These are phyloP conservation scores for Spodoptera frugiperda DNA, from an alignment of 1,140 invertebrate genomes.

Conservation along the genomic window DNA sequence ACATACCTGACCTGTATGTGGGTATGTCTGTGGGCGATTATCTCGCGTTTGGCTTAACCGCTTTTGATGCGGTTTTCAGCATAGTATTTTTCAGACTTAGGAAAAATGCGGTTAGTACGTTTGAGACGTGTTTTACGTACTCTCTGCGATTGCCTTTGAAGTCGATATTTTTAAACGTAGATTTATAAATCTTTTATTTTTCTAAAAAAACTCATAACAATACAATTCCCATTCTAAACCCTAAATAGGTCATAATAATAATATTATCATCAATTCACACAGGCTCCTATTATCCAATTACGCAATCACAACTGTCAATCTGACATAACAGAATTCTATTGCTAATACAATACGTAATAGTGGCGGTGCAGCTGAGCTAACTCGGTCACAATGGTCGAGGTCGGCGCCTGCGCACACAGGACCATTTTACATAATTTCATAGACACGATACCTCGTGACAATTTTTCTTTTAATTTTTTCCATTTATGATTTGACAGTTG, in stretches of 20 bases:
- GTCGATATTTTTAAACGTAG: too few relatives aligned
- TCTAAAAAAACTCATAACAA: too few relatives aligned
- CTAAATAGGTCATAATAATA: not conserved
- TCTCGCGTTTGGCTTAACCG: too few relatives aligned
- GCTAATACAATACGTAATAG: conserved; percentile 46
- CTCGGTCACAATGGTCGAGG: conserved; percentile 62
- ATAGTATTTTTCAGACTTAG: too few relatives aligned
- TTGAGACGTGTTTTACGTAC: too few relatives aligned
- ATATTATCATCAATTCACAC: not conserved
- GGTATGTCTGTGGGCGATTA: too few relatives aligned
- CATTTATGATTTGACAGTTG: not conserved
- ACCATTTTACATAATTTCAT: conserved; percentile 32
- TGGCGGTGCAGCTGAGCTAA: conserved; percentile 57
- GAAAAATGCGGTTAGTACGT: too few relatives aligned
- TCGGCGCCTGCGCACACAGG: conserved; percentile 52
- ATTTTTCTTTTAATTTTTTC: conserved; percentile 23
- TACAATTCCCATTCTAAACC: not conserved
- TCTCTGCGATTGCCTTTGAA: too few relatives aligned
- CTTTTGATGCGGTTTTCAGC: too few relatives aligned
- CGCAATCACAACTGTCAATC: conserved; percentile 14
- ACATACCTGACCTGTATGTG: too few relatives aligned
- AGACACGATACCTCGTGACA: conserved; percentile 2
- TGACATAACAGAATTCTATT: conserved; percentile 40
- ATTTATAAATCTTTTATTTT: too few relatives aligned
- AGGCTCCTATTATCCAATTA: not conserved